A percentile compares a stretch with the other conserved stretches of the same genome.
Evolutionary conservation across 1,140 invertebrate species (phyloP).

Genomic region (Sycophila sp.): DNA sequence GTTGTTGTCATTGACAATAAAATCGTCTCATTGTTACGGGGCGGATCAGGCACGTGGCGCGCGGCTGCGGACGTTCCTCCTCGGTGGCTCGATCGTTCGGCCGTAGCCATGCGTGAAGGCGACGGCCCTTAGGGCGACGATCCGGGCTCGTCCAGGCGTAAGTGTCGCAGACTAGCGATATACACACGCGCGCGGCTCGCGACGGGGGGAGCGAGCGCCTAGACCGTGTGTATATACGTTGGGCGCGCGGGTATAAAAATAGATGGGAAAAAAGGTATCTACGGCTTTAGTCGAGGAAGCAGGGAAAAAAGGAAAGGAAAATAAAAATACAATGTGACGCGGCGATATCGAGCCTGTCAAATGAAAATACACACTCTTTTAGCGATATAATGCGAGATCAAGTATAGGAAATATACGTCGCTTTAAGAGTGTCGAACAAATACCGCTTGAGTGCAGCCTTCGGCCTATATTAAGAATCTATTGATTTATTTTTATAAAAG

Average conservation of each 20-base stretch:
- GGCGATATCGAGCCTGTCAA: too few species aligned
- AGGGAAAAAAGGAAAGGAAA: slow-evolving; percentile 32
- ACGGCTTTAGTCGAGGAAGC: neutral
- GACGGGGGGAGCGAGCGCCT: neutral
- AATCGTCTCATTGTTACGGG: slow-evolving; percentile 46
- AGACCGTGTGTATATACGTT: neutral
- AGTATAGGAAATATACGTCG: too few species aligned
- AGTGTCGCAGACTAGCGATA: slow-evolving; percentile 36
- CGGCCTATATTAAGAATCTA: too few species aligned
- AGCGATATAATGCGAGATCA: too few species aligned
- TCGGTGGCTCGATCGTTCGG: slow-evolving; percentile 8
- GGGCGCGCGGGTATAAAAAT: slow-evolving; percentile 1
- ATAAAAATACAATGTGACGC: too few species aligned
- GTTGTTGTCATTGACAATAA: slow-evolving; percentile 48
- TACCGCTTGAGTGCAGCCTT: too few species aligned
- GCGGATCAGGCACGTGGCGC: slow-evolving; percentile 45
- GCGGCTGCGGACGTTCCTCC: slow-evolving; percentile 2
- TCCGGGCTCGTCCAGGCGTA: slow-evolving; percentile 45
- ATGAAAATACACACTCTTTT: too few species aligned
- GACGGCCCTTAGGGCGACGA: slow-evolving; percentile 40
- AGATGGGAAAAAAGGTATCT: neutral
- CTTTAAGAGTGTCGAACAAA: too few species aligned
- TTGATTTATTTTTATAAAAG: too few species aligned
- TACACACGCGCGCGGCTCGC: neutral
- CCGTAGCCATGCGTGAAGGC: slow-evolving; percentile 32